phyloP scores from a whole-genome alignment of 2,888 invertebrate genomes.

The Torymus aiolomorphi region DNA sequence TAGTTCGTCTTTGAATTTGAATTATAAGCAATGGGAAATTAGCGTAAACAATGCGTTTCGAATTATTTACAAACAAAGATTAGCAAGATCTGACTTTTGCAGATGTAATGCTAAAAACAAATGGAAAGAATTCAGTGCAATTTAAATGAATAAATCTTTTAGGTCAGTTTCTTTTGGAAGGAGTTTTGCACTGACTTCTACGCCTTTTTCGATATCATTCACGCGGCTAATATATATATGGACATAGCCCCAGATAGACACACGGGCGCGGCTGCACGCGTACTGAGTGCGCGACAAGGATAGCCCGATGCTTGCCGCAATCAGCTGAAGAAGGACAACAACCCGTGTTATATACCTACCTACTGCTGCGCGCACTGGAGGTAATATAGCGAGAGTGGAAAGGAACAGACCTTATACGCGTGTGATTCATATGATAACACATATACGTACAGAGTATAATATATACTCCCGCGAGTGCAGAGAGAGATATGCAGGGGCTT shows the following conservation, averaged over 20 bases:
- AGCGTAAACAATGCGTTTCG: no score
- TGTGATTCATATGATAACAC: conserved; percentile 53
- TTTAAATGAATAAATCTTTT: not conserved
- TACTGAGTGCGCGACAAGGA: conserved; percentile 5
- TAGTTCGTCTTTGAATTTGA: no score
- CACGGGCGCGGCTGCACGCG: conserved; percentile 38
- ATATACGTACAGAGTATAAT: conserved; percentile 26
- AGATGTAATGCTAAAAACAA: no score
- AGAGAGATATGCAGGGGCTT: conserved; percentile 24
- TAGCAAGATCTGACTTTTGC: no score
- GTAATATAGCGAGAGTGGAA: not conserved
- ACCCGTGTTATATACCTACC: no score
- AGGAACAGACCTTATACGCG: conserved; percentile 32
- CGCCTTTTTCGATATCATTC: conserved; percentile 35
- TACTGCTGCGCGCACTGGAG: no score
- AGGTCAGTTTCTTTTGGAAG: conserved; percentile 28
- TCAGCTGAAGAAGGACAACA: conserved; percentile 27
- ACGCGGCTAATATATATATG: no score
- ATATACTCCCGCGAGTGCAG: not conserved
- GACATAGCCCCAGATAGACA: not conserved
- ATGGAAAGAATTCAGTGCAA: no score
- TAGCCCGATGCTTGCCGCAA: not conserved
- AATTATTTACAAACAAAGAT: no score
- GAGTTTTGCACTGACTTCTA: not conserved
- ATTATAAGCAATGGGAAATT: no score